Evolutionary conservation across 2,113 vertebrate genomes (phyloP).

Genomic region (Callopanchax toddi): DNA sequence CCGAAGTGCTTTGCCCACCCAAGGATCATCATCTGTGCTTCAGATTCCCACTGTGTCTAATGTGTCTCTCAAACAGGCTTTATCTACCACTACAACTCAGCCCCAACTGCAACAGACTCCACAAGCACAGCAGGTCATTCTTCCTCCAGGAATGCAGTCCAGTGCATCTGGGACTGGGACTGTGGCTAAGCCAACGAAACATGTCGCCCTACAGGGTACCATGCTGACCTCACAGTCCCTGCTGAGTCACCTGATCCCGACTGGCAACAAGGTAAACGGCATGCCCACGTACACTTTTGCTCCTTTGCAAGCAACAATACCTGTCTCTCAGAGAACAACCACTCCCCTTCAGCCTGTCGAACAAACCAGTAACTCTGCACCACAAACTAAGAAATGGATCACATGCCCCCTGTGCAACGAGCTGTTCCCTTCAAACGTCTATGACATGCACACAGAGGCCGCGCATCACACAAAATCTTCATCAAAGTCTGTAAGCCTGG

Average conservation of each 20-base stretch:
- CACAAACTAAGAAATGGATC: slow-evolving; percentile 94
- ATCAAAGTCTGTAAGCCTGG: slow-evolving; percentile 78
- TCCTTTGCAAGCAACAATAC: slow-evolving; percentile 87
- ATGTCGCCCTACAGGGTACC: slow-evolving; percentile 76
- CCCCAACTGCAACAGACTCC: slow-evolving; percentile 57
- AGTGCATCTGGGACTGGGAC: slow-evolving; percentile 68
- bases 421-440: slow-evolving; percentile 93
- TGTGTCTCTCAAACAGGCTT: slow-evolving; percentile 57
- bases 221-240: slow-evolving; percentile 89
- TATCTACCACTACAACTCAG: slow-evolving; percentile 25
- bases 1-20: slow-evolving; percentile 65
- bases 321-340: slow-evolving; percentile 76
- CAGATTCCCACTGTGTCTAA: slow-evolving; percentile 58
- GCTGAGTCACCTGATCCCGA: slow-evolving; percentile 91
- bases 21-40: slow-evolving; percentile 49
- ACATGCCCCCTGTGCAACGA: slow-evolving; percentile 95
- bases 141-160: slow-evolving; percentile 78
- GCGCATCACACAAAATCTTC: slow-evolving; percentile 83
- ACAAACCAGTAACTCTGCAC: slow-evolving; percentile 70
- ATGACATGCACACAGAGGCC: slow-evolving; percentile 90
- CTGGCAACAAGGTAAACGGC: slow-evolving; percentile 93
- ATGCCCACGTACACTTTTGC: slow-evolving; percentile 93
- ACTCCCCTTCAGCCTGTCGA: slow-evolving; percentile 68
- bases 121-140: slow-evolving; percentile 75
- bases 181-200: slow-evolving; percentile 43